These are phyloP conservation scores for Euura saliciscinereae DNA, from an alignment of 1,140 invertebrate genomes.

Conservation along the genomic window DNA sequence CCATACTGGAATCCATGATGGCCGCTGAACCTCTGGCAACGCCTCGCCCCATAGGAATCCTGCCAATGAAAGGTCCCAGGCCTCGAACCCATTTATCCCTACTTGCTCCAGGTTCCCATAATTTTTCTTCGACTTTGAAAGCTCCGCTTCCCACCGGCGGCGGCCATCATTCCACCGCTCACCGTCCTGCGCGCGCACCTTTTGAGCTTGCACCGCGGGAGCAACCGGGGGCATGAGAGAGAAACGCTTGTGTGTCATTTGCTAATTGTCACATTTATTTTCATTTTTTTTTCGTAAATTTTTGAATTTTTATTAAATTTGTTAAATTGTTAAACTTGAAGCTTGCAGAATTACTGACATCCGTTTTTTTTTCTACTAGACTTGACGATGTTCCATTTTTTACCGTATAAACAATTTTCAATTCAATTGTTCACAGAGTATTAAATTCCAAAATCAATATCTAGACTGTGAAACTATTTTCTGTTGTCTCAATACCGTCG, in stretches of 20 bases:
- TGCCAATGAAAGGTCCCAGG: slow-evolving; percentile 46
- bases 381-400: no score
- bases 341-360: no score
- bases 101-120: slow-evolving; percentile 29
- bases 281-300: background rate
- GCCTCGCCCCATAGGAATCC: slow-evolving; percentile 44
- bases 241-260: background rate
- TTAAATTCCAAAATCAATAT: no score
- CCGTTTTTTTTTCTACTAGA: no score
- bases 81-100: slow-evolving; percentile 43
- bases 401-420: no score
- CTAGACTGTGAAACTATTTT: no score
- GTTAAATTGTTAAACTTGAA: no score
- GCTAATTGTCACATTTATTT: background rate
- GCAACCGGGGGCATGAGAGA: background rate
- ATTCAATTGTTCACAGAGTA: no score
- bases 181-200: slow-evolving; percentile 47
- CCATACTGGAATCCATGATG: slow-evolving; percentile 59
- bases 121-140: slow-evolving; percentile 29
- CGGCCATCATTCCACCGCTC: slow-evolving; percentile 46
- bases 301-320: background rate
- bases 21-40: slow-evolving; percentile 41
- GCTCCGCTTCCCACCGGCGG: slow-evolving; percentile 21
- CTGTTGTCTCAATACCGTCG: no score
- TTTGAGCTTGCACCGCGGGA: slow-evolving; percentile 18